Base-by-base conservation (phyloP, 2,888 invertebrate species). In the Argynnis bischoffii region DNA sequence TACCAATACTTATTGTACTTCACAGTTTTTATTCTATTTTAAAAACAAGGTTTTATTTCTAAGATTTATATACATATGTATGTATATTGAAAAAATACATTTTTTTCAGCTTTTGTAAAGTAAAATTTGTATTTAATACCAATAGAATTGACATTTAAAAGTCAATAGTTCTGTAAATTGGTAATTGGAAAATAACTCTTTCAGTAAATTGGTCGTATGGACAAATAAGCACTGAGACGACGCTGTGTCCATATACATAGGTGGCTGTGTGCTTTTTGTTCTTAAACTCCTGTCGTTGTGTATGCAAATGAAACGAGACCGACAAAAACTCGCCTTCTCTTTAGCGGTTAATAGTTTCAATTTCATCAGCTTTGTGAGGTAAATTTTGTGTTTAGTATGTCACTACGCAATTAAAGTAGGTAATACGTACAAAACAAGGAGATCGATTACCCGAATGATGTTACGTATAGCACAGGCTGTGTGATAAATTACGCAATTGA, bases 241-340 rank as follows among this genome's bases (percentile, higher is more conserved):
- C 78, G 80, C 78, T 55, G 55, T 66, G 47, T 41, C 31, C 48
- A 35, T 47, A 41, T 77, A n/a, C n/a, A n/a, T n/a, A 41, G 75
- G 78, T 84, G 71, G 72, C 69, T 63, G 65, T 71, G 64, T 61
- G 53, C 54, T 50, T 47, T 54, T 66, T 54, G 55, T 61, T 51
- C 15, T 60, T 54, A 64, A 55, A 67, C 69, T 77, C 75, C 72
- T 76, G 76, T 78, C 81, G 80, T 75, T 79, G 78, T 76, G 79
- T 84, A 84, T 83, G 84, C 81, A 84, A 87, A 86, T 88, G 80
- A 80, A 86, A 86, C 81, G 80, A 80, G 77, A 75, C 78, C 73
- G 77, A 79, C 80, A 85, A 87, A 87, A 87, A 84, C 79, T 82
- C 78, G 79, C 80, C 79, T 41, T 8, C 35, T 79, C 78, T 77